Base-by-base conservation (phyloP, 2,113 vertebrate species). In the Zapus hudsonius region DNA sequence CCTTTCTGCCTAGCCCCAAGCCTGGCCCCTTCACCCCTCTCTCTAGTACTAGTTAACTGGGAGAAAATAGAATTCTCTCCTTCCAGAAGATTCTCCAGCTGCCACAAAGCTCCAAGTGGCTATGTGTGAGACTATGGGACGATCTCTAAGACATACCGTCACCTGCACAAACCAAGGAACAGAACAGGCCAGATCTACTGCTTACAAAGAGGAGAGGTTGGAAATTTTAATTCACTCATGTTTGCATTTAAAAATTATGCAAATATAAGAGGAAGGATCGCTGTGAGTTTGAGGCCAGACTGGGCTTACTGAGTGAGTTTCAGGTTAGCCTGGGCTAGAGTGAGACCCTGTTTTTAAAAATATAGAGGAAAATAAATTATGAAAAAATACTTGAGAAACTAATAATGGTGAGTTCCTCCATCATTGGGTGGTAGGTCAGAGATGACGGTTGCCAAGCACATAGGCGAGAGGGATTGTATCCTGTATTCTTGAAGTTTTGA, bases 111-210 rank as follows among this genome's bases (percentile, higher is more conserved):
- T 40, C 1, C 1, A 25, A 78, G 38, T 67, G 5, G 84, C 59
- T 33, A 16, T 55, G 0, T 0, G 17, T 3, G 17, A 36, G 1
- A 33, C 6, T 29, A 0, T 3, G 69, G 75, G 36, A 42, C 38
- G 38, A 27, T 47, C 44, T 23, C 86, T 64, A 38, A 12, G 73
- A 13, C 25, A 7, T 1, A 36, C 7, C 42, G 31, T 74, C 76
- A 64, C 78, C 5, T 1, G 38, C 61, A 22, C 61, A 33, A 47
- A 79, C 66, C n/a, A 5, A 27, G 79, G 66, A 20, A 11, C 22
- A 13, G 27, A 42, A 22, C 63, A 27, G 40, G 57, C 17, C 0
- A n/a, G 64, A 61, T 27, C 52, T 40, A 47, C 42, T 52, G 64
- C 5, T 67, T 9, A 5, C 31, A 31, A 55, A 38, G 29, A 13